phyloP scores from a whole-genome alignment of 2,113 vertebrate species.

The Hippocampus abdominalis region DNA sequence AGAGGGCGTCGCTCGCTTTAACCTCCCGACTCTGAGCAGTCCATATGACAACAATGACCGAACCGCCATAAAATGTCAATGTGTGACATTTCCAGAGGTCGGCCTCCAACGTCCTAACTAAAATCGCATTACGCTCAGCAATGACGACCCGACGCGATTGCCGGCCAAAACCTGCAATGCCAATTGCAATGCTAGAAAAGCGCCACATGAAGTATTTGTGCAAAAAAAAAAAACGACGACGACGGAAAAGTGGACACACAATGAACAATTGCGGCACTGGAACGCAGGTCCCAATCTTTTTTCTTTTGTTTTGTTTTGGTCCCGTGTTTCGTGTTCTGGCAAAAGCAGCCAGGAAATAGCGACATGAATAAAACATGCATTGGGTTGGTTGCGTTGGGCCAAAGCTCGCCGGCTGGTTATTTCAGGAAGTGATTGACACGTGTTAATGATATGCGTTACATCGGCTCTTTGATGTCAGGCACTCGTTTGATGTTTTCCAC shows the following conservation, averaged over 20 bases:
- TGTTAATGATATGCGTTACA: slow-evolving; percentile 43
- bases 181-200: too few relatives aligned
- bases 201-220: too few relatives aligned
- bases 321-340: slow-evolving; percentile 15
- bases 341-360: slow-evolving; percentile 14
- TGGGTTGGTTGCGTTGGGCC: slow-evolving; percentile 23
- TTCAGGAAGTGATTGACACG: slow-evolving; percentile 54
- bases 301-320: slow-evolving; percentile 29
- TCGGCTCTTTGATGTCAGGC: slow-evolving; percentile 43
- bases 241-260: too few relatives aligned
- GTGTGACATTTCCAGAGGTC: slow-evolving; percentile 51
- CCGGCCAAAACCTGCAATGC: background rate
- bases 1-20: slow-evolving; percentile 6
- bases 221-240: too few relatives aligned
- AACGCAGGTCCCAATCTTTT: slow-evolving; percentile 19
- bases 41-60: slow-evolving; percentile 48
- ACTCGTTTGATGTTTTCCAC: slow-evolving; percentile 50
- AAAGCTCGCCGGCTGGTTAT: slow-evolving; percentile 32
- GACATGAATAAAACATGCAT: slow-evolving; percentile 51
- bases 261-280: slow-evolving; percentile 17
- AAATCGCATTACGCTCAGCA: slow-evolving; percentile 18
- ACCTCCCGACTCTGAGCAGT: slow-evolving; percentile 22
- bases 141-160: background rate
- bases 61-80: slow-evolving; percentile 46
- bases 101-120: slow-evolving; percentile 6